A percentile compares a stretch with the other conserved stretches of the same genome.
Conservation (phyloP, 2,797 vertebrate species). For the Lindbergichthys nudifrons region DNA sequence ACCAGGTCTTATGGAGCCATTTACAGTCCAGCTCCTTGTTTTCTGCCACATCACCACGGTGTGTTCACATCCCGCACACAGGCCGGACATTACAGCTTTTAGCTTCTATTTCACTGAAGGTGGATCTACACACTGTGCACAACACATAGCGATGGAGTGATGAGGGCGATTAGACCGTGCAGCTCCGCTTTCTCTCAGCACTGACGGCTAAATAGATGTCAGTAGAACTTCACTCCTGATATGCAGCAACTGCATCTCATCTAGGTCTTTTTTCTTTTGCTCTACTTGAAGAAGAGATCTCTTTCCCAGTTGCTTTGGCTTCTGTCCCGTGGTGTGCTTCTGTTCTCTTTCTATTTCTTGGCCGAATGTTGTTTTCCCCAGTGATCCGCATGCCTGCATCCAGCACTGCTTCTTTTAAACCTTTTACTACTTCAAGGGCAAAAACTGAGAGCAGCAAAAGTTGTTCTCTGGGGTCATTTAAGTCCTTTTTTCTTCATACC, state of each 20-base stretch:
- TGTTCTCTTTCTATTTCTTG: constrained; percentile 77
- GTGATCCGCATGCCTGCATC: constrained; percentile 83
- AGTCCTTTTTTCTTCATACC: constrained; percentile 42
- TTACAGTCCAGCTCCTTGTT: constrained; percentile 57
- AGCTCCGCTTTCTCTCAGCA: constrained; percentile 23
- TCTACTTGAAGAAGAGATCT: constrained; percentile 53
- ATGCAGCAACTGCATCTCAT: constrained; percentile 51
- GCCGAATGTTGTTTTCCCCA: constrained; percentile 74
- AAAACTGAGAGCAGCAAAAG: constrained; percentile 49
- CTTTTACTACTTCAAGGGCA: constrained; percentile 66
- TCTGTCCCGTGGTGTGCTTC: constrained; percentile 73
- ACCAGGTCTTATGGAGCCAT: constrained; percentile 48
- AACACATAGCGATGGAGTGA: not conserved
- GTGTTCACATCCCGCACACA: constrained; percentile 74
- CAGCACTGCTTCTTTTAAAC: constrained; percentile 78
- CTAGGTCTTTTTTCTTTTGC: constrained; percentile 21
- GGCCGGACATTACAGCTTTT: constrained; percentile 48
- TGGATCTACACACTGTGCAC: not conserved
- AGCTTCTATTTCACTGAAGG: constrained; percentile 42
- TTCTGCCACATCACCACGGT: constrained; percentile 42
- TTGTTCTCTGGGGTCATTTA: constrained; percentile 45
- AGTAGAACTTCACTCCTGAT: constrained; percentile 28
- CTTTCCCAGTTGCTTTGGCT: constrained; percentile 71
- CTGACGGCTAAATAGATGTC: constrained; percentile 20
- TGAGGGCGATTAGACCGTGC: constrained; percentile 1